phyloP scores from a whole-genome alignment of 2,113 vertebrate genomes.

The Pollimyrus isidori region DNA sequence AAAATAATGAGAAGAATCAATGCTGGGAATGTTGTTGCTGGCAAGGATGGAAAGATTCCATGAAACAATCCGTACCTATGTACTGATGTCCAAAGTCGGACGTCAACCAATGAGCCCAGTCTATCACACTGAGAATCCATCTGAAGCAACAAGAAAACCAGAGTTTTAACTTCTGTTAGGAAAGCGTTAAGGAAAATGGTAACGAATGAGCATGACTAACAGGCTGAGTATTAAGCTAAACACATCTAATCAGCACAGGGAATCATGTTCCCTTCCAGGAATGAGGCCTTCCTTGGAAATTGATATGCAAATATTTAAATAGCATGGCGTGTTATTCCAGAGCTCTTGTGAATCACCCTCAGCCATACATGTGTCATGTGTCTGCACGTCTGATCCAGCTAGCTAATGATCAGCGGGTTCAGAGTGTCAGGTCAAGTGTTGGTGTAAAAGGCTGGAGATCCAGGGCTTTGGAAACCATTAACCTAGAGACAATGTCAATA shows the following conservation, averaged over 20 bases:
- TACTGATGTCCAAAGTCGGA: neutral
- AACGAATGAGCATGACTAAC: neutral
- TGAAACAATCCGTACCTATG: neutral
- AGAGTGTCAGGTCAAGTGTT: neutral
- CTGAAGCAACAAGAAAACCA: neutral
- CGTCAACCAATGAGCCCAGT: neutral
- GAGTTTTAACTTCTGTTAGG: neutral
- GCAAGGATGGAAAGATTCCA: neutral
- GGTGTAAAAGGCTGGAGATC: neutral
- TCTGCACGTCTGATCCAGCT: neutral
- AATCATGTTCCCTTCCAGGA: neutral
- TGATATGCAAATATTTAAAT: conserved; percentile 1
- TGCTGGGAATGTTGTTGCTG: neutral
- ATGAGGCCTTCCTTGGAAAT: neutral
- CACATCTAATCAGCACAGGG: neutral
- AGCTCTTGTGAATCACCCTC: neutral
- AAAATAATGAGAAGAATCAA: neutral
- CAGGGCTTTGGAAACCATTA: neutral
- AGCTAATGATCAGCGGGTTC: neutral
- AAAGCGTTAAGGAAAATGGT: neutral
- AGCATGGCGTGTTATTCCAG: neutral
- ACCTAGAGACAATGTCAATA: neutral
- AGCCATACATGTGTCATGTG: neutral
- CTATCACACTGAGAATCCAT: neutral
- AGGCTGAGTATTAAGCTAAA: neutral